These are phyloP conservation scores for Pseudolaguvia tuberculata DNA, from an alignment of 2,113 vertebrate genomes.

Conservation along the genomic window DNA sequence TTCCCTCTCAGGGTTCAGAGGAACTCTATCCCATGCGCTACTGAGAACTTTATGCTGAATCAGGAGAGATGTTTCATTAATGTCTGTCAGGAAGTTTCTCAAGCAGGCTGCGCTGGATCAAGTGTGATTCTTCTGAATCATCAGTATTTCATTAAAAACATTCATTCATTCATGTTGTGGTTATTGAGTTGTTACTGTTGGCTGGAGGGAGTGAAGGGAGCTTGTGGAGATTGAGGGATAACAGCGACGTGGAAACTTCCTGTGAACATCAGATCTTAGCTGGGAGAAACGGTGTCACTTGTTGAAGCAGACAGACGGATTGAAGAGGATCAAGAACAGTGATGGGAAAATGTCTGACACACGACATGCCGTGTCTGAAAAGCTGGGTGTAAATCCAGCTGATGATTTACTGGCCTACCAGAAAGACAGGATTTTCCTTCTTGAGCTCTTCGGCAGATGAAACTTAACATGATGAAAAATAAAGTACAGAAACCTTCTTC, in stretches of 20 bases:
- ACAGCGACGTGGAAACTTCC: background rate
- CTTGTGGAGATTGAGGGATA: background rate
- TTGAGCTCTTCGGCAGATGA: background rate
- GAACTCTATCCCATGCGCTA: no score
- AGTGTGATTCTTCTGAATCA: background rate
- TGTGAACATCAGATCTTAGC: background rate
- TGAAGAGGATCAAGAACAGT: conserved; percentile 11
- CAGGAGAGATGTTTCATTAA: no score
- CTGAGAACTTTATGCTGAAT: no score
- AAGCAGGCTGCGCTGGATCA: background rate
- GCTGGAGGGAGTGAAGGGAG: no score
- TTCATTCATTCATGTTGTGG: background rate
- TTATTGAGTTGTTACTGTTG: background rate
- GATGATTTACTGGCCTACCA: background rate
- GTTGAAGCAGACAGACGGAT: conserved; percentile 12
- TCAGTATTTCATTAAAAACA: background rate
- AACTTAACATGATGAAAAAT: background rate
- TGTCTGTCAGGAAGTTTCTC: no score
- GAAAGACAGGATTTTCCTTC: background rate
- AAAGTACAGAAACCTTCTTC: background rate
- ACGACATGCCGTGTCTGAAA: background rate
- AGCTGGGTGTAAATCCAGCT: background rate
- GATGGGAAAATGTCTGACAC: conserved; percentile 24
- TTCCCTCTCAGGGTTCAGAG: no score
- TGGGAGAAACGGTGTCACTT: background rate